phyloP scores from a whole-genome alignment of 1,140 invertebrate genomes.

The Drosophila mauritiana region DNA sequence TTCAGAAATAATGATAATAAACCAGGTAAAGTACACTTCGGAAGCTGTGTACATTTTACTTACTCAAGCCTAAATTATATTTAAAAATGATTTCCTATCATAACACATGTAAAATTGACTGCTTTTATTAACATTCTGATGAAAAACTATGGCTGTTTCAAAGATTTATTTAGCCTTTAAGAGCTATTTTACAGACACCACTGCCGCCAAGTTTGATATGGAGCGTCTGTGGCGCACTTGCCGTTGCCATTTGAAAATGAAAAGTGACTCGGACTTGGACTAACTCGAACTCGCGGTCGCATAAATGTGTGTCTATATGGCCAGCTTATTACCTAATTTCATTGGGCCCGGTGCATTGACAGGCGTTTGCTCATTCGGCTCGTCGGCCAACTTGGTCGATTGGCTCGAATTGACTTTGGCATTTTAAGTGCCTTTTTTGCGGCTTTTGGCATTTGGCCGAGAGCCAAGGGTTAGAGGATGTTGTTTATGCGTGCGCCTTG shows the following conservation, averaged over 20 bases:
- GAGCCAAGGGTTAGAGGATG: constrained; percentile 53
- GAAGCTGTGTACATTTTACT: background rate
- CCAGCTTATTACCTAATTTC: constrained; percentile 81
- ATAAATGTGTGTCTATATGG: constrained; percentile 61
- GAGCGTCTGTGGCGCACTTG: constrained; percentile 65
- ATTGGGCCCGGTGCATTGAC: constrained; percentile 56
- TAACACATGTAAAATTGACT: too few relatives aligned
- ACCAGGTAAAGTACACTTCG: background rate
- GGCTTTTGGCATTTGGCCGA: constrained; percentile 59
- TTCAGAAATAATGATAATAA: background rate
- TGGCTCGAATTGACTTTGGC: constrained; percentile 62
- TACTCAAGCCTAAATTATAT: too few relatives aligned
- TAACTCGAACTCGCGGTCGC: constrained; percentile 17
- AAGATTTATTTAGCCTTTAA: background rate
- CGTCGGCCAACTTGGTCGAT: constrained; percentile 22
- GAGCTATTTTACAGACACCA: constrained; percentile 9
- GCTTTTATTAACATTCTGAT: background rate
- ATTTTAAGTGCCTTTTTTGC: constrained; percentile 65
- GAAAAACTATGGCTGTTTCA: background rate
- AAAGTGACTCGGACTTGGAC: constrained; percentile 67
- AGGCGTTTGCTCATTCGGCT: constrained; percentile 37
- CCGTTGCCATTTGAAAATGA: constrained; percentile 80
- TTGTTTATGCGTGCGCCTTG: constrained; percentile 37
- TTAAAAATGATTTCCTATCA: too few relatives aligned
- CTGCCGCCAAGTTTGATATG: constrained; percentile 31